Percentiles rank a stretch among this genome's conserved stretches.
phyloP scores from a whole-genome alignment of 1,140 invertebrate species.

The Harpegnathos saltator region DNA sequence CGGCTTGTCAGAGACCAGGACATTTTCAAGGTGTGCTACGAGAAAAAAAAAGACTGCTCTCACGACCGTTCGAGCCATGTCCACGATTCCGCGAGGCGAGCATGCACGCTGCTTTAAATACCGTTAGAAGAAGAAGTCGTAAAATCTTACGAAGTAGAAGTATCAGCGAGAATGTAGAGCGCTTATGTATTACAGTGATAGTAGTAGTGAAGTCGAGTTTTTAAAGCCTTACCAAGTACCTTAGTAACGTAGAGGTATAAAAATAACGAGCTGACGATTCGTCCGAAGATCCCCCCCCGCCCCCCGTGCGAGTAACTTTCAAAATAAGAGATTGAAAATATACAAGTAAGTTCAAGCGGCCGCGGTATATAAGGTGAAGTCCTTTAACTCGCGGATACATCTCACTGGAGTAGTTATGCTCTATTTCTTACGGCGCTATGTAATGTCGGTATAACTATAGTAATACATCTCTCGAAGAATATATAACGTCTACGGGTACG shows the following conservation, averaged over 20 bases:
- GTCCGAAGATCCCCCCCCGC: slow-evolving; percentile 15
- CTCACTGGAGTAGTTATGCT: slow-evolving; percentile 14
- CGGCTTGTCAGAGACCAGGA: slow-evolving; percentile 26
- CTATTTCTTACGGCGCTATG: slow-evolving; percentile 15
- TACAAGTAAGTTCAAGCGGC: slow-evolving; percentile 45
- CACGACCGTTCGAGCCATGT: slow-evolving; percentile 13
- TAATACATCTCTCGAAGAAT: slow-evolving; percentile 53
- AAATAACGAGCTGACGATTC: slow-evolving; percentile 55
- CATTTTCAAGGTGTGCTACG: slow-evolving; percentile 18
- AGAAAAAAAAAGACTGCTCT: slow-evolving; percentile 25
- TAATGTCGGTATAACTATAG: slow-evolving; percentile 28
- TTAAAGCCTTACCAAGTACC: slow-evolving; percentile 18
- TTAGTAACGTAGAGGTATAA: slow-evolving; percentile 44
- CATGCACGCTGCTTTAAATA: slow-evolving; percentile 31
- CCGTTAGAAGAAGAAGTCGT: slow-evolving; percentile 23
- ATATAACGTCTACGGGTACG: slow-evolving; percentile 39
- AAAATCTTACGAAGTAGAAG: slow-evolving; percentile 29
- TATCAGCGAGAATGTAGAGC: slow-evolving; percentile 46
- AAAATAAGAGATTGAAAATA: slow-evolving; percentile 58
- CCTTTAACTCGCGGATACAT: slow-evolving; percentile 21
- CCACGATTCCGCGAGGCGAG: slow-evolving; percentile 45
- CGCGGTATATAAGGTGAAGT: slow-evolving; percentile 32
- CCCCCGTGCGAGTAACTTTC: slow-evolving; percentile 48
- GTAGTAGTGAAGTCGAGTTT: slow-evolving; percentile 16
- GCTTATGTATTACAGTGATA: slow-evolving; percentile 21